phyloP scores from a whole-genome alignment of 2,888 invertebrate species.

The Nesidiocoris tenuis region DNA sequence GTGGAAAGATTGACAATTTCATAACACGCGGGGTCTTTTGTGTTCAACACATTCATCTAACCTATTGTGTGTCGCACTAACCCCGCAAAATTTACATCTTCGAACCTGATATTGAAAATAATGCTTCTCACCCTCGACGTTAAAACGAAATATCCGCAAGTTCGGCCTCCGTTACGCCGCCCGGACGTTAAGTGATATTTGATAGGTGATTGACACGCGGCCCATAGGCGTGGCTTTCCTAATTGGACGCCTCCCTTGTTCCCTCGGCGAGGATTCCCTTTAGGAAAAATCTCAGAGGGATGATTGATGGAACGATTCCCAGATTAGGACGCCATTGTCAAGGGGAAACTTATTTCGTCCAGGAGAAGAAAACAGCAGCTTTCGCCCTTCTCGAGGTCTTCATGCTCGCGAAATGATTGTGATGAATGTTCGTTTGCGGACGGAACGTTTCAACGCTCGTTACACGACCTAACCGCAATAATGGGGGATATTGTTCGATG shows the following conservation, averaged over 20 bases:
- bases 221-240: conserved; percentile 7
- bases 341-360: background rate
- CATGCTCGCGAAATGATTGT: conserved; percentile 8
- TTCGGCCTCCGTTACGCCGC: background rate
- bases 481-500: too few relatives aligned
- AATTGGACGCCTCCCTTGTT: conserved; percentile 22
- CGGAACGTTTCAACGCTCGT: background rate
- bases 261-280: background rate
- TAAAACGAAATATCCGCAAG: background rate
- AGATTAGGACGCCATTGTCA: conserved; percentile 31
- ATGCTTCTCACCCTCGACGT: background rate
- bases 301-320: conserved; percentile 22
- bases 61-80: background rate
- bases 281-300: too few relatives aligned
- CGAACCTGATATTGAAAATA: background rate
- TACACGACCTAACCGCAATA: too few relatives aligned
- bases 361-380: background rate
- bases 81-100: background rate
- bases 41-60: background rate
- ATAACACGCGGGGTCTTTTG: too few relatives aligned
- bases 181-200: conserved; percentile 29
- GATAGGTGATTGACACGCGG: conserved; percentile 30
- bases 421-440: background rate
- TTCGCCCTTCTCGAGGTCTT: background rate
- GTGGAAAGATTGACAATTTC: too few relatives aligned